A percentile compares a stretch with the other conserved stretches of the same genome.
phyloP scores from a whole-genome alignment of 1,140 invertebrate species.

The Diorhabda elongata region DNA sequence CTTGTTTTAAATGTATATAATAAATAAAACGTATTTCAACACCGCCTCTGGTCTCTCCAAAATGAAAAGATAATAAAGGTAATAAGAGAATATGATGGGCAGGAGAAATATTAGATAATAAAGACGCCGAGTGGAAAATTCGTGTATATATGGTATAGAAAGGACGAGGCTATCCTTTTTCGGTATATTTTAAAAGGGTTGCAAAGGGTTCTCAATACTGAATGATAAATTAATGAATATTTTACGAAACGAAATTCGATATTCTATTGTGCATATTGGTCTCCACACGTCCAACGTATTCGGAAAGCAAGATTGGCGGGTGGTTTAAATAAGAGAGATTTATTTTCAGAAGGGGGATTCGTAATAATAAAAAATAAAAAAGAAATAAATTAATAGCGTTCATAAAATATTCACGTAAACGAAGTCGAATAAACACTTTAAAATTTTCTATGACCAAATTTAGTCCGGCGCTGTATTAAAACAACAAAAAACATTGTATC shows the following conservation, averaged over 20 bases:
- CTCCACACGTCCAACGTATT: not conserved
- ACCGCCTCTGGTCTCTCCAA: not conserved
- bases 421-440: no score
- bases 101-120: slow-evolving; percentile 23
- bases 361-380: slow-evolving; percentile 1
- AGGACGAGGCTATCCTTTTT: slow-evolving; percentile 13
- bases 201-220: slow-evolving; percentile 17
- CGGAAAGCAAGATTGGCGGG: slow-evolving; percentile 1
- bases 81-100: slow-evolving; percentile 15
- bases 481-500: no score
- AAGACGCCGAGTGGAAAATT: slow-evolving; percentile 15
- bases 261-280: slow-evolving; percentile 5
- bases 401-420: not conserved
- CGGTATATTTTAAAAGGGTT: slow-evolving; percentile 13
- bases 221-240: slow-evolving; percentile 23
- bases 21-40: no score
- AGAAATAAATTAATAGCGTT: not conserved
- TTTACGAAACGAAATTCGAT: slow-evolving; percentile 9
- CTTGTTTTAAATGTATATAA: no score
- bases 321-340: not conserved
- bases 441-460: no score
- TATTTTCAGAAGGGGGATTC: not conserved
- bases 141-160: not conserved
- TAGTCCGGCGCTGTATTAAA: no score
- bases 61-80: slow-evolving; percentile 15